Evolutionary conservation across 2,888 invertebrate species (phyloP).

Genomic region (Reticulitermes lucifugus): DNA sequence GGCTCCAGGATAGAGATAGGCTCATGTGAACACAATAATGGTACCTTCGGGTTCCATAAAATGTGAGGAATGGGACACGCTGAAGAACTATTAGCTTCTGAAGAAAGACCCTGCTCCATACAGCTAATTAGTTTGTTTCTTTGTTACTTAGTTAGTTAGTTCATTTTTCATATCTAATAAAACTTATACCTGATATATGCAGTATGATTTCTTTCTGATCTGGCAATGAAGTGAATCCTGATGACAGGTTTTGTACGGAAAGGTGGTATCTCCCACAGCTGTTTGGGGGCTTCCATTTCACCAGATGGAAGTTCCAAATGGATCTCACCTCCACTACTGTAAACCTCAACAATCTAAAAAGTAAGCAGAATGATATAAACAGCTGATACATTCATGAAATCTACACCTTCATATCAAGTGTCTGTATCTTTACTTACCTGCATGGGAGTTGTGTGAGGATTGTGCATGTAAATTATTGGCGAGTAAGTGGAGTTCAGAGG

Average conservation of each 20-base stretch:
- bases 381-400: neutral
- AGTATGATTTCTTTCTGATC: conserved; percentile 83
- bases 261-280: conserved; percentile 92
- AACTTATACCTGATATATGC: conserved; percentile 78
- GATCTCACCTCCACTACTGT: conserved; percentile 91
- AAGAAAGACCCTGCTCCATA: too few relatives aligned
- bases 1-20: too few relatives aligned
- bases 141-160: too few relatives aligned
- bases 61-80: too few relatives aligned
- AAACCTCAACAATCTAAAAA: conserved; percentile 79
- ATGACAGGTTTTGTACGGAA: conserved; percentile 89
- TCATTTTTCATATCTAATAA: neutral
- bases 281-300: conserved; percentile 81
- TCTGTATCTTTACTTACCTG: conserved; percentile 71
- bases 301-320: conserved; percentile 87
- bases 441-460: conserved; percentile 89
- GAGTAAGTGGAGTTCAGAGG: conserved; percentile 92
- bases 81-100: too few relatives aligned
- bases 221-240: conserved; percentile 83
- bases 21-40: too few relatives aligned
- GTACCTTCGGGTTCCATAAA: too few relatives aligned
- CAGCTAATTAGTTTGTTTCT: too few relatives aligned
- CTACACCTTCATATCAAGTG: neutral
- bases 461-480: conserved; percentile 92
- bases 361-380: neutral